These are phyloP conservation scores for Dendrocincla fuliginosa DNA, from an alignment of 2,797 vertebrate genomes.

Conservation along the genomic window DNA sequence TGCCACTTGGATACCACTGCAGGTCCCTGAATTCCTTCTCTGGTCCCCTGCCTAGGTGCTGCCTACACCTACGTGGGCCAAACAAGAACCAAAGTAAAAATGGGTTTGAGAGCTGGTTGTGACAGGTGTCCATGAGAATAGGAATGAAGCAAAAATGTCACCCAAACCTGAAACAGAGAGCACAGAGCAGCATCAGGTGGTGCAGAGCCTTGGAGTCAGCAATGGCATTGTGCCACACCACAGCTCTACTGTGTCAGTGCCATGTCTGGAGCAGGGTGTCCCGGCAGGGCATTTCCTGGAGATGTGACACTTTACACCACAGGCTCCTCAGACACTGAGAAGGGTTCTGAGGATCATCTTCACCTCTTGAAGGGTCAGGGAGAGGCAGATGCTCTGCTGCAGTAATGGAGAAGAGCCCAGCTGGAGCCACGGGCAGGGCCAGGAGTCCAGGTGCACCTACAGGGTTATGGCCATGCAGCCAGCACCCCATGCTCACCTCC, in stretches of 20 bases:
- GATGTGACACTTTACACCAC: neutral
- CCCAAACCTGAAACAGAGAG: neutral
- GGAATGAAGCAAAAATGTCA: neutral
- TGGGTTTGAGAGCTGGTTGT: fast-evolving
- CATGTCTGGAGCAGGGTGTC: fast-evolving
- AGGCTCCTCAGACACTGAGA: neutral
- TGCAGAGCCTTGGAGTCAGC: neutral
- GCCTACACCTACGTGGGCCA: neutral
- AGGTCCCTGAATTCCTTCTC: neutral
- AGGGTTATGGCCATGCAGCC: fast-evolving
- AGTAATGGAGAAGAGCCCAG: neutral
- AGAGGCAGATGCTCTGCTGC: neutral
- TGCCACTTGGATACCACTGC: too few species aligned
- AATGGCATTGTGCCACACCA: fast-evolving
- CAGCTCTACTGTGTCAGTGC: neutral
- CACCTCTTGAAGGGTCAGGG: neutral
- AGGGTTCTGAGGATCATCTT: neutral
- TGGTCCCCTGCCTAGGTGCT: neutral
- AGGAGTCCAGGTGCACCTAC: neutral
- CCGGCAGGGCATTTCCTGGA: neutral
- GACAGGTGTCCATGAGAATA: neutral
- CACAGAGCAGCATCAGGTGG: neutral
- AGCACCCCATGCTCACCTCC: too few species aligned
- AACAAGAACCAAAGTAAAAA: neutral
- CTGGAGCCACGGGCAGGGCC: fast-evolving